Evolutionary conservation across 2,113 vertebrate genomes (phyloP), one percentile per base, ranked within the genome.

Genomic region (Verasper variegatus): DNA sequence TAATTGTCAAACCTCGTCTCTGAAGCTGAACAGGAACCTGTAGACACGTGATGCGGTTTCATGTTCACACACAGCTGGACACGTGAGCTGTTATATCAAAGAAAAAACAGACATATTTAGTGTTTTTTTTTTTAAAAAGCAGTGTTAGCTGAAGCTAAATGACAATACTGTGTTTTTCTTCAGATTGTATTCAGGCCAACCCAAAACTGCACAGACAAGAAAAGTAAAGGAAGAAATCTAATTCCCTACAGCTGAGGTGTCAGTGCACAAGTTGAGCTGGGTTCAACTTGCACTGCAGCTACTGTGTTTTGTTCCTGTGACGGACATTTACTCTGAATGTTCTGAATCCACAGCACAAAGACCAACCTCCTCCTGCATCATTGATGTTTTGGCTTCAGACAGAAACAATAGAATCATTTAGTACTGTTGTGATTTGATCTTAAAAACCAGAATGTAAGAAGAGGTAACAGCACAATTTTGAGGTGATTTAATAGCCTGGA

Each of bases 251-350:
- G 45, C 37, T 74, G 35, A 24, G 49, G 58, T 55, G 64, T 55
- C 14, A 67, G 31, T 3, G 23, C 55, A 70, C 66, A 74, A 55
- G 81, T 42, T 82, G 86, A 89, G 86, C 89, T 83, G 89, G 87
- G 61, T 78, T 92, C 81, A 81, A 72, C 84, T 78, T 78, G 70
- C 71, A 5, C 57, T 82, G 71, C 47, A 72, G 18, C 40, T 42
- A 42, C 40, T 42, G 81, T 17, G 8, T 21, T 8, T 17, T 54
- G 51, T n/a, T 54, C 49, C 42, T 45, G 13, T 45, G 12, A 51
- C 11, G 18, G 5, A n/a, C 1, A 51, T 51, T 51, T 18, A 13
- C 40, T 13, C 1, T 37, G 35, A 42, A 42, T 11, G 40, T 7
- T 18, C 15, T 51, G 17, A 54, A 54, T 21, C 20, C 20, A 54